Evolutionary conservation across 2,888 invertebrate species (phyloP).

Genomic region (Cataglyphis cursor): DNA sequence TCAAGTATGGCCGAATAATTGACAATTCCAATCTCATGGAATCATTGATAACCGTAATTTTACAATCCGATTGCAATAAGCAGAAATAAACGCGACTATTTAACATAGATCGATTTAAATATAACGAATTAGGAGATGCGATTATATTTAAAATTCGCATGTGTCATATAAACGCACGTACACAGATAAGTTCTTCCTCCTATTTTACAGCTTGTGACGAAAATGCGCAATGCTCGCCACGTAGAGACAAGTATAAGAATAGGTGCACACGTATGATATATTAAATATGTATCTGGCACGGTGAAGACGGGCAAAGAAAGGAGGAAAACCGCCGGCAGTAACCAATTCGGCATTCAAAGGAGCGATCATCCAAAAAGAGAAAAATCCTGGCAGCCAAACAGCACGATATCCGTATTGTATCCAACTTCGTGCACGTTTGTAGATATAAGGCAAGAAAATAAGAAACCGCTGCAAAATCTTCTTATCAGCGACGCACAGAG

Average conservation of each 20-base stretch:
- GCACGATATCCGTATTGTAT: conserved; percentile 72
- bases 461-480: conserved; percentile 35
- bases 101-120: background rate
- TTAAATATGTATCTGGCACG: conserved; percentile 70
- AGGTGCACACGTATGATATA: conserved; percentile 52
- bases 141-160: conserved; percentile 19
- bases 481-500: background rate
- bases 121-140: background rate
- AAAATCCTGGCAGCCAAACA: conserved; percentile 77
- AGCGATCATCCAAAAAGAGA: conserved; percentile 74
- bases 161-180: background rate
- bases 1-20: conserved; percentile 43
- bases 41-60: conserved; percentile 21
- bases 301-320: conserved; percentile 1
- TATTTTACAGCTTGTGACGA: conserved; percentile 22
- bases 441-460: conserved; percentile 54
- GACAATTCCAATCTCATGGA: conserved; percentile 35
- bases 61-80: conserved; percentile 22
- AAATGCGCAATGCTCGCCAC: conserved; percentile 50
- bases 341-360: conserved; percentile 78
- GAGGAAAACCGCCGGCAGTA: conserved; percentile 12
- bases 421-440: conserved; percentile 36
- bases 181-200: background rate
- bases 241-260: conserved; percentile 49
- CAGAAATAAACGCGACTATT: background rate